Percentiles rank a stretch among this genome's conserved stretches.
Conservation (phyloP, 35 echinoderm and acorn worm genomes). For the Apostichopus parvimensis region DNA sequence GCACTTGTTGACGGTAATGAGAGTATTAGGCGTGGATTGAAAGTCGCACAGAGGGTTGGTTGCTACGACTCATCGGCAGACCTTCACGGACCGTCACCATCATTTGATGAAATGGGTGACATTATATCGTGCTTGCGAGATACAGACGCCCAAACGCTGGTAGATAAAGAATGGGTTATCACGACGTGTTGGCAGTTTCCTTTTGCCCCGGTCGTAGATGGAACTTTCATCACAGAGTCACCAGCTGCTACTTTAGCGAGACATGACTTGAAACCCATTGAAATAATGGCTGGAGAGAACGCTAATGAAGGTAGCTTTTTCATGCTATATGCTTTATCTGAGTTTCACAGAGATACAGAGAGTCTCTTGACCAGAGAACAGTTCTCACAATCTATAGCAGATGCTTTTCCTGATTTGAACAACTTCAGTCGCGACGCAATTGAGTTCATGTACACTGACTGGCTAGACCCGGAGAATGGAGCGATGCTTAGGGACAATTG, state of each 20-base stretch:
- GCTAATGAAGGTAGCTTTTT: conserved; percentile 87
- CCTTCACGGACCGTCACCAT: conserved; percentile 44
- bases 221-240: conserved; percentile 78
- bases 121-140: conserved; percentile 62
- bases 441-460: conserved; percentile 84
- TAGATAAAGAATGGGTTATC: conserved; percentile 66
- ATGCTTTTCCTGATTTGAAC: conserved; percentile 73
- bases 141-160: conserved; percentile 37
- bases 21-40: conserved; percentile 57
- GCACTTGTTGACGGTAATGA: conserved; percentile 66
- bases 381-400: conserved; percentile 53
- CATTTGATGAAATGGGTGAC: conserved; percentile 43
- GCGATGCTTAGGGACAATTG: conserved; percentile 73
- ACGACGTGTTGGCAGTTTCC: conserved; percentile 71
- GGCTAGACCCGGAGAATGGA: conserved; percentile 68
- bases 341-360: conserved; percentile 58
- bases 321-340: conserved; percentile 72
- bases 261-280: conserved; percentile 58
- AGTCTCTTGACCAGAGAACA: conserved; percentile 61
- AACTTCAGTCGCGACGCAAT: conserved; percentile 79
- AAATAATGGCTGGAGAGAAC: conserved; percentile 86
- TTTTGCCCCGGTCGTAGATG: conserved; percentile 86
- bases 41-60: conserved; percentile 55
- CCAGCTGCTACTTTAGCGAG: conserved; percentile 61
- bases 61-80: conserved; percentile 52